Evolutionary conservation across 2,888 invertebrate genomes (phyloP).

Genomic region (Eretmocerus hayati): DNA sequence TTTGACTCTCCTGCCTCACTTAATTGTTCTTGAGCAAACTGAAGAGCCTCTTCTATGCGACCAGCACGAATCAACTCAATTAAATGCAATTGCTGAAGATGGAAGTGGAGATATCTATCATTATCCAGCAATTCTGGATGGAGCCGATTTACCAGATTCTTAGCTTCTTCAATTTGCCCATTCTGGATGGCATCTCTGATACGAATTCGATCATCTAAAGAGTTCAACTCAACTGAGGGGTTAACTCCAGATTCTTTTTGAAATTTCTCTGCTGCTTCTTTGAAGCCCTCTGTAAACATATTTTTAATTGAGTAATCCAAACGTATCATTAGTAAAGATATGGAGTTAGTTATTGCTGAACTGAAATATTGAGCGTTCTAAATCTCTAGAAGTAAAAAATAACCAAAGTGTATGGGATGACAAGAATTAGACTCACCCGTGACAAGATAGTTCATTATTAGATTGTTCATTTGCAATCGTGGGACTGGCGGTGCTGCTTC

Average conservation of each 20-base stretch:
- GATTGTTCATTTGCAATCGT: conserved; percentile 88
- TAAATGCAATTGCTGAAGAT: conserved; percentile 84
- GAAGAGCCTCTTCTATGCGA: conserved; percentile 78
- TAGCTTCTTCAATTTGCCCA: conserved; percentile 88
- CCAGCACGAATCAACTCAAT: conserved; percentile 81
- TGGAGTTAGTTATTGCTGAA: too few species aligned
- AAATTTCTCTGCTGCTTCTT: conserved; percentile 96
- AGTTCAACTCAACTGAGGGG: conserved; percentile 71
- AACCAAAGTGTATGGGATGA: too few species aligned
- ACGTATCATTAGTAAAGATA: too few species aligned
- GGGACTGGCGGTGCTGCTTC: conserved; percentile 73
- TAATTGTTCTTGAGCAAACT: conserved; percentile 83
- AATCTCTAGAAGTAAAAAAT: too few species aligned
- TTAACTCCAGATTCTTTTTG: conserved; percentile 86
- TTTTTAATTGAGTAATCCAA: too few species aligned
- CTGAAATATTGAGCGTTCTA: too few species aligned
- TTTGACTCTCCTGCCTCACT: conserved; percentile 84
- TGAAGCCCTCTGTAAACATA: conserved; percentile 81
- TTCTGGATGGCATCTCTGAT: conserved; percentile 91
- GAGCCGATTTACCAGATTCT: conserved; percentile 84
- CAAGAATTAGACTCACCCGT: conserved; percentile 60
- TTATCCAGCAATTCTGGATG: conserved; percentile 93
- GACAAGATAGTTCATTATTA: conserved; percentile 97
- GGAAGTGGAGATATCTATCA: conserved; percentile 91
- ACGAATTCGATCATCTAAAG: conserved; percentile 83